Conservation (phyloP, 1,140 invertebrate species). For the Liolophura sinensis region DNA sequence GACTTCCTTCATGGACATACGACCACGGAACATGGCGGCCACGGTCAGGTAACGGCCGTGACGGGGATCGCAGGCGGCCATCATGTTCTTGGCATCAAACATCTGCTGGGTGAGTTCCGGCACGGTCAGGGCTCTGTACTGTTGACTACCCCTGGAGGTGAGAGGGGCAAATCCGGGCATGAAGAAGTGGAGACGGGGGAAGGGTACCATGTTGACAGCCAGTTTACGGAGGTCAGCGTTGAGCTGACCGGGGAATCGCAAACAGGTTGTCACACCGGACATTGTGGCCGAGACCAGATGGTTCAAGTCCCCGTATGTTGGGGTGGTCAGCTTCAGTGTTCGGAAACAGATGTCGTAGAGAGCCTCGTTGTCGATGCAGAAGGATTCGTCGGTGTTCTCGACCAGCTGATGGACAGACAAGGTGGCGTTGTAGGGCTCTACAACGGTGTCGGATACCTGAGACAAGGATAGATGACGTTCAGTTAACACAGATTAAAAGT, state of each 20-base stretch:
- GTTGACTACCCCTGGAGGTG: conserved; percentile 64
- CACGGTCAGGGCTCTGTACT: conserved; percentile 64
- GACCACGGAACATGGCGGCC: conserved; percentile 88
- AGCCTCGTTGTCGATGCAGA: conserved; percentile 83
- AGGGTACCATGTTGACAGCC: conserved; percentile 77
- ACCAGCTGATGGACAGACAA: conserved; percentile 57
- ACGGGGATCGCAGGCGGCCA: conserved; percentile 78
- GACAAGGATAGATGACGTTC: neutral
- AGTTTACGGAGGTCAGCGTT: conserved; percentile 84
- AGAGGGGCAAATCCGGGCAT: conserved; percentile 79
- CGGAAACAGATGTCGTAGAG: conserved; percentile 81
- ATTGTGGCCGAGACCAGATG: conserved; percentile 66
- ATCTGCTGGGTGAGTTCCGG: conserved; percentile 69
- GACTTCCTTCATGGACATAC: conserved; percentile 95
- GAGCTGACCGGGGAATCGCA: conserved; percentile 77
- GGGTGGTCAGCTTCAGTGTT: conserved; percentile 75
- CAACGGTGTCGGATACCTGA: conserved; percentile 57
- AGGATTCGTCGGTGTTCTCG: conserved; percentile 59
- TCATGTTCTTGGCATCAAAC: conserved; percentile 83
- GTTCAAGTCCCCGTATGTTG: conserved; percentile 70
- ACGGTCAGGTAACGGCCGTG: conserved; percentile 76
- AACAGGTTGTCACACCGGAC: conserved; percentile 82
- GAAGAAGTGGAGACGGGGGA: conserved; percentile 79
- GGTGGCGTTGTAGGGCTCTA: conserved; percentile 60
- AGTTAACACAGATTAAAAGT: neutral